Percentiles rank a stretch among this genome's conserved stretches.
phyloP scores from a whole-genome alignment of 2,797 vertebrate genomes.

The Bothrops alternatus region DNA sequence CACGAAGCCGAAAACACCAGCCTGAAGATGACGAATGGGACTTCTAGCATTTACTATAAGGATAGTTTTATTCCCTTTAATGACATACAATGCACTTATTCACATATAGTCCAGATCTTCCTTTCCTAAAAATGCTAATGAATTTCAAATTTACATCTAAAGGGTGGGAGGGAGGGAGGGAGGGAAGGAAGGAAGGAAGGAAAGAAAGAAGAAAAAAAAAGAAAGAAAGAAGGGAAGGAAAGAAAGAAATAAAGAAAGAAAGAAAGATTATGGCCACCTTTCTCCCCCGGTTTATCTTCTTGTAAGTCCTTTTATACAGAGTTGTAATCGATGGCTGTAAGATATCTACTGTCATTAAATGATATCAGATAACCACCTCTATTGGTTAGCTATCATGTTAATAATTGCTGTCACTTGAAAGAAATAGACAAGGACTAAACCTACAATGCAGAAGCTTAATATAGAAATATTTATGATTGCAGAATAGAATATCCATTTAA shows the following conservation, averaged over 20 bases:
- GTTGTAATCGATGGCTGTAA: slow-evolving; percentile 24
- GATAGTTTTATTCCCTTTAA: slow-evolving; percentile 27
- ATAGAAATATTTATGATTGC: slow-evolving; percentile 4
- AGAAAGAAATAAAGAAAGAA: neutral
- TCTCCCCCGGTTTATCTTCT: neutral
- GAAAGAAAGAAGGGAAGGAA: neutral
- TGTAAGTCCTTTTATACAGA: slow-evolving; percentile 37
- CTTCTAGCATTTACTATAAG: neutral
- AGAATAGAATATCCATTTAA: slow-evolving; percentile 3
- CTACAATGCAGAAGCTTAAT: slow-evolving; percentile 5
- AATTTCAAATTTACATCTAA: slow-evolving; percentile 31
- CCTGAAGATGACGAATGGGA: too few relatives aligned
- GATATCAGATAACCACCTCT: slow-evolving; percentile 43
- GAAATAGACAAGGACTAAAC: slow-evolving; percentile 30
- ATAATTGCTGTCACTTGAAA: slow-evolving; percentile 47
- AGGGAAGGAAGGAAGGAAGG: neutral
- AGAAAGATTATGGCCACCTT: neutral
- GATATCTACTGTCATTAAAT: slow-evolving; percentile 42
- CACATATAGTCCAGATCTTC: neutral
- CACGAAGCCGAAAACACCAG: too few relatives aligned
- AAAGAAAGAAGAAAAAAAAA: too few relatives aligned
- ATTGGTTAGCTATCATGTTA: slow-evolving; percentile 40
- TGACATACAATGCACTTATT: slow-evolving; percentile 17
- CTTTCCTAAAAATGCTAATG: slow-evolving; percentile 32
- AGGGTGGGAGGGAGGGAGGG: neutral